Evolutionary conservation across 92 coral and sea anemone species (phyloP), one percentile per base, ranked within the genome.

Genomic region (Blastomussa wellsi): DNA sequence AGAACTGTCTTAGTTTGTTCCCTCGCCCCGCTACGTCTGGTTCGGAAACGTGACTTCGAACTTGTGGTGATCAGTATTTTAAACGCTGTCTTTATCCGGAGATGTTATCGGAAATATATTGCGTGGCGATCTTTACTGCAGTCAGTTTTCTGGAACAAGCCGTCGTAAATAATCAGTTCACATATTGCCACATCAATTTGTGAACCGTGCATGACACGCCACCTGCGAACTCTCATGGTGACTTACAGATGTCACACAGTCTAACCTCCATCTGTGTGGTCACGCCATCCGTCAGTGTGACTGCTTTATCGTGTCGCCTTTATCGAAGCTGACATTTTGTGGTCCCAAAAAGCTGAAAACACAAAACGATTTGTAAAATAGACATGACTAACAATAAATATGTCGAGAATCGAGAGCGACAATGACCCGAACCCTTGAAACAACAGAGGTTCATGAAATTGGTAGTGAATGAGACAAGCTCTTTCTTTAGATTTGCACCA

Each of bases 111-210:
- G 11, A 16, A 17, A 32, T 33, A 33, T 15, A 7, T 69, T 33
- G 24, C 44, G 19, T 35, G 74, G 10, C 4, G 14, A 32, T 69
- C 35, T 69, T 69, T n/a, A 69, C 12, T 67, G 36, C 36, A 67
- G 33, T 67, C 72, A 67, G 39, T 67, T 32, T 69, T 69, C 74
- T 69, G 42, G 74, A 69, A 35, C 33, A 33, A 69, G 24, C 26
- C 7, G 22, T 69, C 41, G 4, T 69, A 69, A 69, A 35, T 35
- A 32, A 35, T n/a, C n/a, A n/a, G n/a, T 69, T 69, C 42, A 69
- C 74, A 5, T 20, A 20, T 69, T 35, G 19, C 73, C 4, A 22
- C 20, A 10, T 28, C 72, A 68, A 36, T 32, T 68, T 68, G 24
- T 33, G 19, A 68, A 68, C 41, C 35, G 42, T 35, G 71, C 24